A percentile compares a stretch with the other conserved stretches of the same genome.
phyloP scores from a whole-genome alignment of 2,113 vertebrate genomes.

The human region DNA sequence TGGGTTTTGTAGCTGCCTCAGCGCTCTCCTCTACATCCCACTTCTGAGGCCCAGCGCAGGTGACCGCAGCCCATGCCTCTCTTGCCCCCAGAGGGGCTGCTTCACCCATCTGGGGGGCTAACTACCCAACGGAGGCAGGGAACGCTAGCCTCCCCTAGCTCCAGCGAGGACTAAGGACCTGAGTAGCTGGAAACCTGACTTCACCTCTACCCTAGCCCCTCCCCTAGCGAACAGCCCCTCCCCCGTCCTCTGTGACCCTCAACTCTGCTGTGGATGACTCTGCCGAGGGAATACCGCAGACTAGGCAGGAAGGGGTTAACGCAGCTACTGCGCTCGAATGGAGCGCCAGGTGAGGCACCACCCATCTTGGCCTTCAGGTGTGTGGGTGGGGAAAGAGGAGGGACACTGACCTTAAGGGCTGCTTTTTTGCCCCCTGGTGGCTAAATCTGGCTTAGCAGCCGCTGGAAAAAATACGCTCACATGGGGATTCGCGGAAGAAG shows the following conservation, averaged over 20 bases:
- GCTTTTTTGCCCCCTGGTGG: constrained; percentile 70
- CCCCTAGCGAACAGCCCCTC: neutral
- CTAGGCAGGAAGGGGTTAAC: constrained; percentile 64
- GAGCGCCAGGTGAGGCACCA: constrained; percentile 62
- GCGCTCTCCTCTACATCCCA: neutral
- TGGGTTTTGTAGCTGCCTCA: neutral
- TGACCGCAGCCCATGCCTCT: neutral
- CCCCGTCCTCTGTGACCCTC: neutral
- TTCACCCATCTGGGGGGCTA: neutral
- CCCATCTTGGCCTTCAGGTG: constrained; percentile 61
- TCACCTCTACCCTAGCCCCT: neutral
- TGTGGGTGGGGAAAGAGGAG: neutral
- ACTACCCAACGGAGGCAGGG: neutral
- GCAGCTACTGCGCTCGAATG: neutral
- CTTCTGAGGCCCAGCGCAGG: neutral
- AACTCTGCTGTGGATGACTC: neutral
- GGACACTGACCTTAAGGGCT: neutral
- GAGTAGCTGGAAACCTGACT: neutral
- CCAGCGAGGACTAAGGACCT: neutral
- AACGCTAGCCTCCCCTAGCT: neutral
- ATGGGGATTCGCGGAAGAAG: neutral
- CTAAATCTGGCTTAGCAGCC: constrained; percentile 24
- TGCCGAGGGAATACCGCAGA: neutral
- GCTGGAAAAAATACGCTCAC: neutral
- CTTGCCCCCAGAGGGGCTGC: neutral